Conservation (phyloP, 2,113 vertebrate genomes). For the Suncus etruscus region DNA sequence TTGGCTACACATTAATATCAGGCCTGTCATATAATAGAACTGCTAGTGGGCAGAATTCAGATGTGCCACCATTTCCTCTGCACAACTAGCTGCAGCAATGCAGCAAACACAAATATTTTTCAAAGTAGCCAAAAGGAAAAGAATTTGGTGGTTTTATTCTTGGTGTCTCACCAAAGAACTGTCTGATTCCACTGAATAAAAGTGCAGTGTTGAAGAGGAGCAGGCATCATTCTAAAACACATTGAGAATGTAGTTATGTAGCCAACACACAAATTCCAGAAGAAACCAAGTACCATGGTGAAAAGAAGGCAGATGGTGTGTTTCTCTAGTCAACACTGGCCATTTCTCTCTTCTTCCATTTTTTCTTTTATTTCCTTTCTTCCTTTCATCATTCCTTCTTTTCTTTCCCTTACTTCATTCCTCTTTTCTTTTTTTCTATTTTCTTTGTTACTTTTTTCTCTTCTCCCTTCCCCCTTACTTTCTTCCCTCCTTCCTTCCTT, state of each 20-base stretch:
- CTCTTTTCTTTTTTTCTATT: background rate
- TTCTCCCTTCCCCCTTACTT: too few species aligned
- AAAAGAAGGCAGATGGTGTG: background rate
- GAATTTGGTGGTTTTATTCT: slow-evolving; percentile 61
- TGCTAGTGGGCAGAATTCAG: background rate
- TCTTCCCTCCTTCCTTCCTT: too few species aligned
- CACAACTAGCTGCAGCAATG: background rate
- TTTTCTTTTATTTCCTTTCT: background rate
- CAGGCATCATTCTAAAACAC: background rate
- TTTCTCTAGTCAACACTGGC: background rate
- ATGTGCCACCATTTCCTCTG: background rate
- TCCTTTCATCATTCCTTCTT: too few species aligned
- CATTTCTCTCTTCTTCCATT: background rate
- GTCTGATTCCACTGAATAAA: slow-evolving; percentile 7
- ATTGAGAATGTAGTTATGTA: background rate
- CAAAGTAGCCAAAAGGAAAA: slow-evolving; percentile 62
- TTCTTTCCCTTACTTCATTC: rapidly evolving
- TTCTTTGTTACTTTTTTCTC: too few species aligned
- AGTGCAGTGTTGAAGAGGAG: background rate
- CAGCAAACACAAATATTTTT: slow-evolving; percentile 38
- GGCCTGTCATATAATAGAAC: background rate
- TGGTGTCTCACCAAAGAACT: slow-evolving; percentile 64
- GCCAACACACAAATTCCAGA: background rate
- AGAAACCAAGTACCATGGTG: background rate
- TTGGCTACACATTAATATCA: background rate